phyloP scores from a whole-genome alignment of 2,113 vertebrate species.

The Myanophis thanlyinensis region DNA sequence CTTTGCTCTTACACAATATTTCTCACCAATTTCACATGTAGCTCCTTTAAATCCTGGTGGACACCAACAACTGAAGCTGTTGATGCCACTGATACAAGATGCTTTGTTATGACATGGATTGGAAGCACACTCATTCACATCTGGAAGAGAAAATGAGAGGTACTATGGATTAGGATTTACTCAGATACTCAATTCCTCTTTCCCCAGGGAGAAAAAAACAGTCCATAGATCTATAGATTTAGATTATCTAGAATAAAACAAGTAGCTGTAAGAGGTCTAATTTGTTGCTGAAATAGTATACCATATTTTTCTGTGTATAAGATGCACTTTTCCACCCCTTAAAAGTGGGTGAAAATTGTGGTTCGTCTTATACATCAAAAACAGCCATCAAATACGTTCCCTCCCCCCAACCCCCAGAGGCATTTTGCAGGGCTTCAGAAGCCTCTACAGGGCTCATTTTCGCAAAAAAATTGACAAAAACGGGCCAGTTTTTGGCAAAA shows the following conservation, averaged over 20 bases:
- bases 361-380: no score
- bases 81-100: constrained; percentile 61
- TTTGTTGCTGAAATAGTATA: neutral
- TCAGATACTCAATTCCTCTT: neutral
- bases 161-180: neutral
- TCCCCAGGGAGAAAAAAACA: neutral
- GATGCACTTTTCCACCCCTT: no score
- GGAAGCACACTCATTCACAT: constrained; percentile 76
- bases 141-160: constrained; percentile 51
- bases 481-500: no score
- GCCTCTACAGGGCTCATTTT: no score
- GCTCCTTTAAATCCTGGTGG: constrained; percentile 61
- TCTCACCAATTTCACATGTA: constrained; percentile 70
- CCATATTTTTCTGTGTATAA: no score
- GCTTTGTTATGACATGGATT: constrained; percentile 74
- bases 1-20: neutral
- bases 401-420: no score
- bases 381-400: no score
- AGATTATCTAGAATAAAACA: neutral
- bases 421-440: no score
- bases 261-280: neutral
- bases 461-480: no score
- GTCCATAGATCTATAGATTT: neutral
- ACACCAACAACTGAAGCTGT: constrained; percentile 73
- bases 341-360: no score